These are phyloP conservation scores for Panzeria rudis DNA, from an alignment of 2,888 invertebrate genomes.

Conservation along the genomic window DNA sequence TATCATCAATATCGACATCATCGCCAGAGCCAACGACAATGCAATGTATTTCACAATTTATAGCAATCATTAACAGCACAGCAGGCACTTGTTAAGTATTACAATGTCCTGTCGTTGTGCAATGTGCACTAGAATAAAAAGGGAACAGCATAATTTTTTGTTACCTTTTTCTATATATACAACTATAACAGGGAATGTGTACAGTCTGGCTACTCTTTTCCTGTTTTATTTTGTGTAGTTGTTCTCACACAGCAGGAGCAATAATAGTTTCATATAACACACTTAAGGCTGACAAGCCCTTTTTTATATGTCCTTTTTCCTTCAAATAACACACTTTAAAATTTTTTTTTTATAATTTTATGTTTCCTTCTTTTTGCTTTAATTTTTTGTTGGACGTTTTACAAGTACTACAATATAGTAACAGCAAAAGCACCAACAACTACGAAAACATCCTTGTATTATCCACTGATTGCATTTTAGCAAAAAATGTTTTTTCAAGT, in stretches of 20 bases:
- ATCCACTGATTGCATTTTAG: conserved; percentile 43
- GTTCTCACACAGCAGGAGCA: neutral
- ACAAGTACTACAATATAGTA: conserved; percentile 8
- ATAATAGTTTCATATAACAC: conserved; percentile 39
- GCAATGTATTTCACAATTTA: conserved; percentile 43
- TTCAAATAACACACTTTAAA: conserved; percentile 32
- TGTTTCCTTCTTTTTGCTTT: neutral
- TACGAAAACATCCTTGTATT: conserved; percentile 10
- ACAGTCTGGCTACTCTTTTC: conserved; percentile 6
- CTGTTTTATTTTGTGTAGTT: neutral
- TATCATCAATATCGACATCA: neutral
- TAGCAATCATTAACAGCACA: conserved; percentile 48
- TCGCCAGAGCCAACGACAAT: neutral
- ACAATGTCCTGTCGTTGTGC: conserved; percentile 21
- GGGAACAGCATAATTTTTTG: neutral
- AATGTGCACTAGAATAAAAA: neutral
- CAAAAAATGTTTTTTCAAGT: neutral
- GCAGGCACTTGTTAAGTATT: conserved; percentile 40
- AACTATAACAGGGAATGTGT: conserved; percentile 11
- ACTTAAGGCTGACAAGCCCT: conserved; percentile 45
- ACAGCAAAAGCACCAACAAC: conserved; percentile 1
- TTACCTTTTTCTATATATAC: conserved; percentile 1
- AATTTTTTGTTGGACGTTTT: conserved; percentile 5
- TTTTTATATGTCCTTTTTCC: neutral
- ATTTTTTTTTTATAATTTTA: conserved; percentile 2